A percentile compares a stretch with the other conserved stretches of the same genome.
phyloP scores from a whole-genome alignment of 2,113 vertebrate species.

The Miniopterus natalensis region DNA sequence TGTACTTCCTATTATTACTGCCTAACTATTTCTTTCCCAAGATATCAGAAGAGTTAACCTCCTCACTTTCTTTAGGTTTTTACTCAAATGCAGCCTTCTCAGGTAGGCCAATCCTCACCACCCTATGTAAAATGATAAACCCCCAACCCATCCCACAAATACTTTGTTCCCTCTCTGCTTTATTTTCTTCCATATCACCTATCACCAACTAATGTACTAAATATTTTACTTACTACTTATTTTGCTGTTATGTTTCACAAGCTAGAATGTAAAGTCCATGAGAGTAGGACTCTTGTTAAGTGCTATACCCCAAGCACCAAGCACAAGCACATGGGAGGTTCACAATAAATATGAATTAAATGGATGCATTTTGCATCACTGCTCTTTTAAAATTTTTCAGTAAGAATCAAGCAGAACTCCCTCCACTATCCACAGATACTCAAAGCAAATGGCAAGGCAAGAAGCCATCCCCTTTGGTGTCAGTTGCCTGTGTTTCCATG shows the following conservation, averaged over 20 bases:
- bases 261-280: slow-evolving; percentile 16
- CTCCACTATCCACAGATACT: background rate
- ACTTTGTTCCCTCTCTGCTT: background rate
- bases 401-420: background rate
- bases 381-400: background rate
- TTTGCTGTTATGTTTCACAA: background rate
- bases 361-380: background rate
- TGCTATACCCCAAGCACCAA: background rate
- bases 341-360: slow-evolving; percentile 12
- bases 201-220: background rate
- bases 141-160: background rate
- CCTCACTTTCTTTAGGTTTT: background rate
- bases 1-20: background rate
- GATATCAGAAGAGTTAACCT: slow-evolving; percentile 3
- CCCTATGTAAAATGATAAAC: background rate
- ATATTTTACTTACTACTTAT: slow-evolving; percentile 7
- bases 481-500: background rate
- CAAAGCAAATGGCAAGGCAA: background rate
- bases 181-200: background rate
- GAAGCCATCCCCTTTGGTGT: background rate
- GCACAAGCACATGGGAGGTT: background rate
- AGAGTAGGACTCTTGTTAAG: background rate
- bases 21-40: background rate
- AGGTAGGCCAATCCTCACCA: background rate
- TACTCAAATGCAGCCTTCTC: background rate